These are phyloP conservation scores for Pheucticus melanocephalus DNA, from an alignment of 2,113 vertebrate genomes.

Conservation along the genomic window DNA sequence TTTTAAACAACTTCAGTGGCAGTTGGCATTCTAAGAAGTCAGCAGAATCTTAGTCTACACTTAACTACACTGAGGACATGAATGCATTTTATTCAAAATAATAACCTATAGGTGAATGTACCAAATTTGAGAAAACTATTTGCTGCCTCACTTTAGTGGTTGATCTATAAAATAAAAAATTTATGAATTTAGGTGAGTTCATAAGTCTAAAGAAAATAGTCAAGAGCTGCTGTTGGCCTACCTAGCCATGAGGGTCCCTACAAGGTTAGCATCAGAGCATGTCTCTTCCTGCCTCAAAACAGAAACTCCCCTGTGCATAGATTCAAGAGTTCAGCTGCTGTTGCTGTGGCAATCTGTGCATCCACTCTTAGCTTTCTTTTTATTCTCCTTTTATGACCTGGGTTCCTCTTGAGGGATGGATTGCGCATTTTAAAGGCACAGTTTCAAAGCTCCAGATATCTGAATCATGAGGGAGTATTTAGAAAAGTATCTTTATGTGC, in stretches of 20 bases:
- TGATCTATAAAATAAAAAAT: neutral
- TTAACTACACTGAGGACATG: neutral
- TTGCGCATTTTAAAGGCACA: conserved; percentile 1
- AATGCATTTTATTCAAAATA: neutral
- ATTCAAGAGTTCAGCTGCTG: neutral
- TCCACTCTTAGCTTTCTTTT: neutral
- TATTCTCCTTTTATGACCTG: neutral
- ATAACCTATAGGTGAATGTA: neutral
- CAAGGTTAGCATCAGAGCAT: neutral
- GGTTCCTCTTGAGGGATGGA: neutral
- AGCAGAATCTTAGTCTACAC: neutral
- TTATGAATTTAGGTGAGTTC: neutral
- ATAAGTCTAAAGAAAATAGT: neutral
- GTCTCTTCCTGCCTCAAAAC: neutral
- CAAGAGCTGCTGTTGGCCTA: neutral
- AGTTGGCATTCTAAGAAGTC: neutral
- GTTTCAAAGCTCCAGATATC: conserved; percentile 1
- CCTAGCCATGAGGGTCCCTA: neutral
- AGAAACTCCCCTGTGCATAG: neutral
- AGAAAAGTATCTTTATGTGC: neutral
- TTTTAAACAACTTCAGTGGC: neutral
- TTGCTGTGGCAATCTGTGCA: neutral
- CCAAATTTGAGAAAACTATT: neutral
- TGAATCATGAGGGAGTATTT: neutral
- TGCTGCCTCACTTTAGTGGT: neutral